Evolutionary conservation across 2,797 vertebrate species (phyloP), one percentile per base, ranked within the genome.

Genomic region (Sebastes iracundus): DNA sequence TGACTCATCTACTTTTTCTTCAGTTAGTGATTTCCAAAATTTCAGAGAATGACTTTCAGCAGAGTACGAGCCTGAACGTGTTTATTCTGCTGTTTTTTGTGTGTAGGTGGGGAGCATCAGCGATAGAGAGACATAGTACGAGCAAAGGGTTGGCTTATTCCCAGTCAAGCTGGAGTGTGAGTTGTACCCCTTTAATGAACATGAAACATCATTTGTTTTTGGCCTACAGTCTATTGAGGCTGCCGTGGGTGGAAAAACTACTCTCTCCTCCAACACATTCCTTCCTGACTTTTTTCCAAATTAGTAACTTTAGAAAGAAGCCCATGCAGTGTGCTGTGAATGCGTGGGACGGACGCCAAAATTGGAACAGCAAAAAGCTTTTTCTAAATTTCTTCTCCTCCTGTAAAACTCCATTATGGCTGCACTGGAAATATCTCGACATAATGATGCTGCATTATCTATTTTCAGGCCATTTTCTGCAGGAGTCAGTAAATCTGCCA

Each of bases 1-100:
- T 90, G 90, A 90, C 77, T 85, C 85, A 91, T 72, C 59, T 23
- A 30, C 62, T 68, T 81, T 66, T 65, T 13, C 61, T 49, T 80
- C 65, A 71, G 32, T 55, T 53, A 56, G 75, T 59, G 32, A 80
- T 85, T 72, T 80, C 68, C 60, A 74, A 35, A 49, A 79, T 79
- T 84, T 81, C 78, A 5, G 6, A 76, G 68, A 73, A 53, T 72
- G 58, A 63, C 67, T 85, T 82, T 59, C 25, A 28, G 72, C 59
- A 66, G 69, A 77, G 75, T 14, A 49, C 27, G 8, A 60, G 81
- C 22, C 62, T 13, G 33, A 69, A 80, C 66, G 4, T 49, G 73
- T 79, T 82, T 53, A 42, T 72, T 81, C 49, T 73, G 64, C 73
- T 38, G 23, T 33, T 73, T 66, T 65, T 6, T 3, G 13, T 18